These are phyloP conservation scores for Tetragonula carbonaria DNA, from an alignment of 2,888 invertebrate genomes.

Conservation along the genomic window DNA sequence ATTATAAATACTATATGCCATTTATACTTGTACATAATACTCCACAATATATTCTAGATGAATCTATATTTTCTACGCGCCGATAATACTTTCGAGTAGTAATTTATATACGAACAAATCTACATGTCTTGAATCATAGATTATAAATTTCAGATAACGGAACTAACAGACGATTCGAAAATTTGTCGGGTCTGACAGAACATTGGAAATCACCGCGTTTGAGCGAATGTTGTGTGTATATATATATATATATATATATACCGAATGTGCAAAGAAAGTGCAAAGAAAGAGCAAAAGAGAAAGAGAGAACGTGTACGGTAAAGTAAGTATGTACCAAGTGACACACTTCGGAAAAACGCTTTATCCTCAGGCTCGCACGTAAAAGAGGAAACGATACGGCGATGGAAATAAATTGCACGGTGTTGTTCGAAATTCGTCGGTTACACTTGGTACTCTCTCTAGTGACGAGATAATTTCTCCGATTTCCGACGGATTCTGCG, in stretches of 20 bases:
- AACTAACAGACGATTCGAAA: background rate
- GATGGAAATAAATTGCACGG: slow-evolving; percentile 41
- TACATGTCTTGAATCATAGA: background rate
- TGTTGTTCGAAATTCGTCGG: slow-evolving; percentile 36
- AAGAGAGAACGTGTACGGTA: slow-evolving; percentile 26
- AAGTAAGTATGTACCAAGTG: slow-evolving; percentile 32
- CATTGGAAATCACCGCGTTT: slow-evolving; percentile 15
- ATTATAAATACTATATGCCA: too few species aligned
- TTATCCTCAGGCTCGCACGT: slow-evolving; percentile 57
- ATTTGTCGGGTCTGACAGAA: background rate
- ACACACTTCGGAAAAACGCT: slow-evolving; percentile 60
- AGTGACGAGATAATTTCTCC: background rate
- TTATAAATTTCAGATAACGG: background rate
- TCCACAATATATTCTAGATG: background rate
- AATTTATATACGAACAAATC: too few species aligned
- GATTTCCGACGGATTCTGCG: slow-evolving; percentile 34
- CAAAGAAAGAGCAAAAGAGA: background rate
- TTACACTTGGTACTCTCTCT: slow-evolving; percentile 4
- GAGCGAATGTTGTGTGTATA: too few species aligned
- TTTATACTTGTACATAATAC: background rate
- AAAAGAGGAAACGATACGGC: slow-evolving; percentile 51
- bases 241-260: too few species aligned
- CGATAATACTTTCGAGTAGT: background rate
- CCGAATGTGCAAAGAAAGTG: slow-evolving; percentile 1
- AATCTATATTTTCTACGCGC: too few species aligned